A percentile compares a stretch with the other conserved stretches of the same genome.
phyloP scores from a whole-genome alignment of 2,888 invertebrate genomes.

The Axea sp. region DNA sequence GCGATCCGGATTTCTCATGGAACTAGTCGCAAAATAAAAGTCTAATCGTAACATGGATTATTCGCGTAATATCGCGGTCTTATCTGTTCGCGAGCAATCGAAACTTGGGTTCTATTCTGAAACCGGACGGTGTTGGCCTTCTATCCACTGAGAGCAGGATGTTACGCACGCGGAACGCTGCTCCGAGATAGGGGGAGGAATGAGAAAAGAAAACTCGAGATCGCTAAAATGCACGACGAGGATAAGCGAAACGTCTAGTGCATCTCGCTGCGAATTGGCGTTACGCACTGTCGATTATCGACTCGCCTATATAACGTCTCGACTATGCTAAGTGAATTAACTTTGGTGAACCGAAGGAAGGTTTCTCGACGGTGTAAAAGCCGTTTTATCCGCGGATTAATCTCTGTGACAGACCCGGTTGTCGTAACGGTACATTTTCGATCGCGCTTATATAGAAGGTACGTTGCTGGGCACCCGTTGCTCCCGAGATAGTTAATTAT shows the following conservation, averaged over 20 bases:
- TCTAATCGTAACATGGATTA: slow-evolving; percentile 10
- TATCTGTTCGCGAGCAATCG: slow-evolving; percentile 21
- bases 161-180: slow-evolving; percentile 21
- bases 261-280: slow-evolving; percentile 41
- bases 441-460: slow-evolving; percentile 63
- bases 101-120: slow-evolving; percentile 11
- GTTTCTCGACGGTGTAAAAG: slow-evolving; percentile 62
- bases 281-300: slow-evolving; percentile 62
- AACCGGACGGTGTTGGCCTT: slow-evolving; percentile 29
- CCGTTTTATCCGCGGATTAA: slow-evolving; percentile 68
- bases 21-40: slow-evolving; percentile 10
- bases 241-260: no score
- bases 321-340: slow-evolving; percentile 63
- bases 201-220: slow-evolving; percentile 8
- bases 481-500: slow-evolving; percentile 71
- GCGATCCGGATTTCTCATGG: slow-evolving; percentile 1
- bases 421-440: slow-evolving; percentile 75
- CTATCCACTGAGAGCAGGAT: slow-evolving; percentile 36
- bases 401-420: slow-evolving; percentile 71
- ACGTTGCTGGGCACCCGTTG: slow-evolving; percentile 60
- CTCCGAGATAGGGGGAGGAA: background rate
- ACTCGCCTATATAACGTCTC: slow-evolving; percentile 53
- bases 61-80: slow-evolving; percentile 15
- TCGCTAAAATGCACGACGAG: no score
- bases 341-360: slow-evolving; percentile 57